These are phyloP conservation scores for Ladona fulva DNA, from an alignment of 1,140 invertebrate species.

Conservation along the genomic window DNA sequence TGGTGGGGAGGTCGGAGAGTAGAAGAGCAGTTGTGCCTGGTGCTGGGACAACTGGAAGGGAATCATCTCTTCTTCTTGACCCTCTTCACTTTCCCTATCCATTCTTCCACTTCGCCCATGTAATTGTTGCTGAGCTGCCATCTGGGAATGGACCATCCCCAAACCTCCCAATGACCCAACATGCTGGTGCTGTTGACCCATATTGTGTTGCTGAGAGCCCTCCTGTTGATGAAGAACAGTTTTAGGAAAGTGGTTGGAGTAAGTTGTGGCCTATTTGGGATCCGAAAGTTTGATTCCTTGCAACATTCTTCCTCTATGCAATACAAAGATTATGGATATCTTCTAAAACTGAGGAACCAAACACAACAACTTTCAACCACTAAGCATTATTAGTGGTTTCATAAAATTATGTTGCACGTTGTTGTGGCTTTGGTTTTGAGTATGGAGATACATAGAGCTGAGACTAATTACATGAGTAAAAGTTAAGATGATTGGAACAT, in stretches of 20 bases:
- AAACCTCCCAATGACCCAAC: not conserved
- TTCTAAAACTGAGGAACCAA: no score
- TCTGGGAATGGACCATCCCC: not conserved
- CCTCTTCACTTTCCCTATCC: not conserved
- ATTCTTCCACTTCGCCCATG: not conserved
- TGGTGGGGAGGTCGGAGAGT: constrained; percentile 12
- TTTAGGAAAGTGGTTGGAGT: not conserved
- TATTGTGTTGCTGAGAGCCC: constrained; percentile 4
- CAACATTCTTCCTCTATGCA: no score
- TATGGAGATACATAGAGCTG: no score
- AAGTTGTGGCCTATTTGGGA: not conserved
- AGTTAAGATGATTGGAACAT: no score
- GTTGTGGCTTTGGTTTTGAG: no score
- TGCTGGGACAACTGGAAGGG: constrained; percentile 33
- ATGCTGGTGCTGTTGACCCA: not conserved
- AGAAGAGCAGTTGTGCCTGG: constrained; percentile 33
- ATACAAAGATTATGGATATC: no score
- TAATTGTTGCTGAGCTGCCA: not conserved
- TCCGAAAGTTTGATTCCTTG: no score
- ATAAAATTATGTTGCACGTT: no score
- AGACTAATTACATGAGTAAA: no score
- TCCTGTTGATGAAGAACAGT: not conserved
- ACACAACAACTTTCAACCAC: no score
- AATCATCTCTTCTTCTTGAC: constrained; percentile 22
- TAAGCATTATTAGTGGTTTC: no score